Base-by-base conservation (phyloP, 2,113 vertebrate genomes). In the Dicerorhinus sumatrensis region DNA sequence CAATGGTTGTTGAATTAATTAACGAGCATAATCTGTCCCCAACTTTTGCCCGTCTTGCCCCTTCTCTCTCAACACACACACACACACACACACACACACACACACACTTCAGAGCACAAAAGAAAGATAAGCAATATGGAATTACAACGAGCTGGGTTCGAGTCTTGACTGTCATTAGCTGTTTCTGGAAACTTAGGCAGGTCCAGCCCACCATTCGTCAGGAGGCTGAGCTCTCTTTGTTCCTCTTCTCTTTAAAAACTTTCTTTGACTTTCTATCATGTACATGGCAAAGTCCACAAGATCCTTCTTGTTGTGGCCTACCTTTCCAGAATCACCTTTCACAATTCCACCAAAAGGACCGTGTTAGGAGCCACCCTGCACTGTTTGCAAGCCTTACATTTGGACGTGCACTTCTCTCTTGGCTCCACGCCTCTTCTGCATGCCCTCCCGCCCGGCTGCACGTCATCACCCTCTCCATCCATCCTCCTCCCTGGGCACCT, bases 401-500 rank as follows among this genome's bases (percentile, higher is more conserved):
- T 12, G 4, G 4, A 69, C 31, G 3, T 13, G 5, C 12, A 39
- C 42, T 31, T 48, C 58, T 60, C 13, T 88, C 33, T 29, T 2
- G 0, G 6, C 20, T 56, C 31, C 23, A 8, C 36, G 31, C 1
- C 11, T 8, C 31, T 4, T 56, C 2, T 2, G 25, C 12, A 7
- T 8, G 27, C 25, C 27, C 8, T 33, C 33, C 14, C n/a, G 4
- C 27, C 77, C 8, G 39, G 9, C 29, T 14, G 33, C 18, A 20
- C 5, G n/a, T 17, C 29, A 20, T 11, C 31, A 4, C 46, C 17
- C 13, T 18, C 14, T 77, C 14, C 0, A 3, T 18, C 12, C 8
- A 8, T 33, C 6, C 2, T 4, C 42, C 48, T 42, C 39, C 21
- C 54, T 51, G 3, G 4, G 56, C 3, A 12, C 23, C 33, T 17